Evolutionary conservation across 2,797 vertebrate species (phyloP).

Genomic region (Pogoniulus pusillus): DNA sequence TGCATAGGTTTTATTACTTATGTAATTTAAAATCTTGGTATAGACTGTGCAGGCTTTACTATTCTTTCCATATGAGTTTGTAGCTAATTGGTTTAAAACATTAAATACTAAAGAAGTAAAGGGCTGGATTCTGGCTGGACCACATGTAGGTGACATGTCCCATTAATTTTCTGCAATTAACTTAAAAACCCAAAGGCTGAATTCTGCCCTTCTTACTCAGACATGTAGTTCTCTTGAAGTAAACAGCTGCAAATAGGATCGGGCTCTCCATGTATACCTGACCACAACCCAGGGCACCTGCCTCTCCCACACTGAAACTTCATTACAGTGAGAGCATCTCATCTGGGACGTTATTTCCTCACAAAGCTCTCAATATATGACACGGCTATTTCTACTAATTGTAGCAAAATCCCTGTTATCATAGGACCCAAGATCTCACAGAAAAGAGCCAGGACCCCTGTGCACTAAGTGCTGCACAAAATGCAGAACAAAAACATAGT

Average conservation of each 20-base stretch:
- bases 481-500: background rate
- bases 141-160: background rate
- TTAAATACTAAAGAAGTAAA: background rate
- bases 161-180: background rate
- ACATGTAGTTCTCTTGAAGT: background rate
- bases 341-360: background rate
- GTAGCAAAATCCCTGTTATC: background rate
- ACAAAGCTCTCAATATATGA: background rate
- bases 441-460: background rate
- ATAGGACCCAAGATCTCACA: background rate
- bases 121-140: background rate
- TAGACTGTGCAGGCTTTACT: background rate
- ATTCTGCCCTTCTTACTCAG: background rate
- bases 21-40: background rate
- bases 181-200: background rate
- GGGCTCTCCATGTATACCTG: background rate
- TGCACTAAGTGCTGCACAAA: background rate
- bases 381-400: background rate
- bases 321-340: background rate
- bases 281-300: background rate
- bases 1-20: background rate
- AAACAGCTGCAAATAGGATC: constrained; percentile 1
- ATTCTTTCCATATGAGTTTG: background rate
- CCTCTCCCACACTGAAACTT: background rate
- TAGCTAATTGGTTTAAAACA: background rate